phyloP scores from a whole-genome alignment of 2,797 vertebrate species.

The Micropoecilia bifurca region DNA sequence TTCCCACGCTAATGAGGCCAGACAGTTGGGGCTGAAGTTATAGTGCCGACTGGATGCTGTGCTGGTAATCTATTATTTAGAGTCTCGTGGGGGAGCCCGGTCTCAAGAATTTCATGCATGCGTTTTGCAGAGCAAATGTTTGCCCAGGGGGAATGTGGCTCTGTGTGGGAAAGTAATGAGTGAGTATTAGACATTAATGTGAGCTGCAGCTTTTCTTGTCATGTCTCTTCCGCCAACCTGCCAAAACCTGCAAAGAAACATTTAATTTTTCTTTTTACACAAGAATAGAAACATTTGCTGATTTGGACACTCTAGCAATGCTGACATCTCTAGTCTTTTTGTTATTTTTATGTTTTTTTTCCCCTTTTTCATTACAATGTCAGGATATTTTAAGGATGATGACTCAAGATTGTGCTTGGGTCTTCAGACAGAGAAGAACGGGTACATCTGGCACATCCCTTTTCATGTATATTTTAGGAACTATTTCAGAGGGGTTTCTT shows the following conservation, averaged over 20 bases:
- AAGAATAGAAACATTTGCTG: conserved; percentile 24
- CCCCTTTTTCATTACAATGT: conserved; percentile 28
- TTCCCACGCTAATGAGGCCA: conserved; percentile 70
- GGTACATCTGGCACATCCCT: conserved; percentile 61
- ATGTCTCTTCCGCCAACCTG: conserved; percentile 56
- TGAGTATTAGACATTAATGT: conserved; percentile 63
- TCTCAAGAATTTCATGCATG: conserved; percentile 78
- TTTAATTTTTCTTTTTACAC: conserved; percentile 32
- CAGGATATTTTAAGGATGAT: conserved; percentile 63
- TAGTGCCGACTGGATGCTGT: conserved; percentile 66
- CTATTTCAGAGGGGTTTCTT: conserved; percentile 75
- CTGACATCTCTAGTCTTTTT: conserved; percentile 44
- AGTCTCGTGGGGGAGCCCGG: conserved; percentile 67
- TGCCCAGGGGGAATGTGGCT: conserved; percentile 66
- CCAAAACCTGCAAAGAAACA: conserved; percentile 50
- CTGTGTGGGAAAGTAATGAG: conserved; percentile 68
- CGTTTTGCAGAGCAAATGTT: conserved; percentile 77
- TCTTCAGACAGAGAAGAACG: conserved; percentile 54
- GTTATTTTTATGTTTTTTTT: conserved; percentile 1
- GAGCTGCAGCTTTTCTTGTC: conserved; percentile 51
- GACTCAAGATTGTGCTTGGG: conserved; percentile 53
- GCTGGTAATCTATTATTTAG: conserved; percentile 81
- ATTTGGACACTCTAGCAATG: conserved; percentile 34
- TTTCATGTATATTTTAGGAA: conserved; percentile 80
- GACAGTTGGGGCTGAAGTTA: conserved; percentile 70